Evolutionary conservation across 2,888 invertebrate genomes (phyloP).

Genomic region (Morpho deidamia): DNA sequence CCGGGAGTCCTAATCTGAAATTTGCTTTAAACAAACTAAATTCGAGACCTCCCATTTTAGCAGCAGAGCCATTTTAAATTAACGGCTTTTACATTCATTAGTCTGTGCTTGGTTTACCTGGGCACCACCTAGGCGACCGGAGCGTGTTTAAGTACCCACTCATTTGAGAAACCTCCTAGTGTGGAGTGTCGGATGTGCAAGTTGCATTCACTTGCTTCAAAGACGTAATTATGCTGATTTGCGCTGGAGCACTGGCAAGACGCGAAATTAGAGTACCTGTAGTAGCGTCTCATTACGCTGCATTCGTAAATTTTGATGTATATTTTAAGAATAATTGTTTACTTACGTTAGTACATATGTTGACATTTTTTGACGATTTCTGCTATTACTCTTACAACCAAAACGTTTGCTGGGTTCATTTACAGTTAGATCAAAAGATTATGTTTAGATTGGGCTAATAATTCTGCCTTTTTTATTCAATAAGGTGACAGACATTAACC

Average conservation of each 20-base stretch:
- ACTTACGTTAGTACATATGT: no score
- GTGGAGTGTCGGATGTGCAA: slow-evolving; percentile 25
- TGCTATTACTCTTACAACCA: no score
- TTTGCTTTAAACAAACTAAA: no score
- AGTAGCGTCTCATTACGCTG: slow-evolving; percentile 13
- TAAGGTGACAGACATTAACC: no score
- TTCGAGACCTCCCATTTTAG: neutral
- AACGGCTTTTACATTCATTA: slow-evolving; percentile 9
- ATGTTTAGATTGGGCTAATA: no score
- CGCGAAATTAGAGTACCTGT: slow-evolving; percentile 22
- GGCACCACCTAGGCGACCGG: slow-evolving; percentile 17
- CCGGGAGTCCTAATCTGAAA: no score
- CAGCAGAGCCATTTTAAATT: slow-evolving; percentile 5
- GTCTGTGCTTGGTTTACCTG: slow-evolving; percentile 13
- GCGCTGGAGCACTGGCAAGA: slow-evolving; percentile 21
- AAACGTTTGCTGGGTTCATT: no score
- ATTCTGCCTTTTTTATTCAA: no score
- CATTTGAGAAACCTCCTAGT: slow-evolving; percentile 25
- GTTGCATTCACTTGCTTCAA: slow-evolving; percentile 23
- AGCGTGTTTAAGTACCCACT: slow-evolving; percentile 24
- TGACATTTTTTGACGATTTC: no score
- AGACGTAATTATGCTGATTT: slow-evolving; percentile 28
- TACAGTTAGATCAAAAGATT: no score
- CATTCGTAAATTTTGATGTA: slow-evolving; percentile 13
- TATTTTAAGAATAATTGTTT: neutral